These are phyloP conservation scores for Antennarius maculatus DNA, from an alignment of 2,797 vertebrate species.

Conservation along the genomic window DNA sequence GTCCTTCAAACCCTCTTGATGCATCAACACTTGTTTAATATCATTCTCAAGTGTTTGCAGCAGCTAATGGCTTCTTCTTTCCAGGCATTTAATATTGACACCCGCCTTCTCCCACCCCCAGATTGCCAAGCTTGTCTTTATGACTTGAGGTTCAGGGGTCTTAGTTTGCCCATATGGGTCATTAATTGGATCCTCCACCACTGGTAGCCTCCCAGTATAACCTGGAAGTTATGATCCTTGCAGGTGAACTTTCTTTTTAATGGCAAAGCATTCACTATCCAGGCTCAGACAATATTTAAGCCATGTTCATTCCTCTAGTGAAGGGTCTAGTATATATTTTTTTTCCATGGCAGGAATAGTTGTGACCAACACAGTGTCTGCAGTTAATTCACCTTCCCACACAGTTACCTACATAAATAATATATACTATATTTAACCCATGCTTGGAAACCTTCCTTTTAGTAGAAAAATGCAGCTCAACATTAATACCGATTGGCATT, in stretches of 20 bases:
- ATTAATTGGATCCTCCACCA: conserved; percentile 17
- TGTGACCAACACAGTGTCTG: no score
- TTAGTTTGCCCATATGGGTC: conserved; percentile 24
- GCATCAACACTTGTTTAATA: conserved; percentile 16
- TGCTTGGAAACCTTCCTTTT: conserved; percentile 3
- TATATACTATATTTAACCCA: conserved; percentile 7
- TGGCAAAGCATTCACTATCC: conserved; percentile 10
- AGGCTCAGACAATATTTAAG: no score
- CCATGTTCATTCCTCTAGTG: no score
- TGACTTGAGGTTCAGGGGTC: conserved; percentile 16
- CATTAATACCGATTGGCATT: conserved; percentile 25
- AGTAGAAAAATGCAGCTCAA: conserved; percentile 8
- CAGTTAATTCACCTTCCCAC: no score
- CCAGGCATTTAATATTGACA: conserved; percentile 17
- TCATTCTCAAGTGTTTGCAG: not conserved
- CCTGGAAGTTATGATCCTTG: conserved; percentile 8
- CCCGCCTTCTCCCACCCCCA: no score
- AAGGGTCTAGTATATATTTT: no score
- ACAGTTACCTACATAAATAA: not conserved
- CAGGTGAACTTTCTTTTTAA: not conserved
- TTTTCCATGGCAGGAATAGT: no score
- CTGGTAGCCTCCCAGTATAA: conserved; percentile 18
- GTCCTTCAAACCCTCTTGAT: not conserved
- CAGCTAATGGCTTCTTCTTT: conserved; percentile 24
- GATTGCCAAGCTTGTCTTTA: conserved; percentile 9